These are phyloP conservation scores for Podarcis raffonei DNA, from an alignment of 2,113 vertebrate genomes.

Conservation along the genomic window DNA sequence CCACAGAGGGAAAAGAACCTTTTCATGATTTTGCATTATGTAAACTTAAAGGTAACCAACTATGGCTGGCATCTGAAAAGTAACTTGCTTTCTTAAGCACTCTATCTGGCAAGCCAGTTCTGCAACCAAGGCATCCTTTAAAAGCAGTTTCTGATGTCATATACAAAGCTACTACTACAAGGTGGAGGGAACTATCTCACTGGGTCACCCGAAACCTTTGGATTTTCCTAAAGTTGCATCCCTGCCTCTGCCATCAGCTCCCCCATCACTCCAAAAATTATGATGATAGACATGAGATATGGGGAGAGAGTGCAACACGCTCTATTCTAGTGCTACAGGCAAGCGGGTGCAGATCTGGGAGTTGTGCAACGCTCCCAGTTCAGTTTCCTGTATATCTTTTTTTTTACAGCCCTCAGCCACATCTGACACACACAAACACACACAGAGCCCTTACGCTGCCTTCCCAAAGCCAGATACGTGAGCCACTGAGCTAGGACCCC, in stretches of 20 bases:
- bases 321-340: neutral
- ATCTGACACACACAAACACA: too few relatives aligned
- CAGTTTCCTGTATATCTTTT: neutral
- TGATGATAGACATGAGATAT: neutral
- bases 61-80: neutral
- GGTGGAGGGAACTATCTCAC: neutral
- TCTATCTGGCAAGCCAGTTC: neutral
- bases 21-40: neutral
- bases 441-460: too few relatives aligned
- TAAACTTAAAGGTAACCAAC: neutral
- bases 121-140: conserved; percentile 1
- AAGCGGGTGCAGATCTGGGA: neutral
- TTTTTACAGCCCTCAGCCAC: too few relatives aligned
- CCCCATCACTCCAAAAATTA: neutral
- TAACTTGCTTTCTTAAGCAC: neutral
- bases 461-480: too few relatives aligned
- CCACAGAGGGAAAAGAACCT: neutral
- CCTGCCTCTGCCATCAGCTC: neutral
- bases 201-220: neutral
- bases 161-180: neutral
- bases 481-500: too few relatives aligned
- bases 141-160: neutral
- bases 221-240: neutral
- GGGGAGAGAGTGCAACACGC: neutral
- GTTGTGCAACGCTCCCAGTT: neutral